These are phyloP conservation scores for Alectura lathami DNA, from an alignment of 2,113 vertebrate genomes.

Conservation along the genomic window DNA sequence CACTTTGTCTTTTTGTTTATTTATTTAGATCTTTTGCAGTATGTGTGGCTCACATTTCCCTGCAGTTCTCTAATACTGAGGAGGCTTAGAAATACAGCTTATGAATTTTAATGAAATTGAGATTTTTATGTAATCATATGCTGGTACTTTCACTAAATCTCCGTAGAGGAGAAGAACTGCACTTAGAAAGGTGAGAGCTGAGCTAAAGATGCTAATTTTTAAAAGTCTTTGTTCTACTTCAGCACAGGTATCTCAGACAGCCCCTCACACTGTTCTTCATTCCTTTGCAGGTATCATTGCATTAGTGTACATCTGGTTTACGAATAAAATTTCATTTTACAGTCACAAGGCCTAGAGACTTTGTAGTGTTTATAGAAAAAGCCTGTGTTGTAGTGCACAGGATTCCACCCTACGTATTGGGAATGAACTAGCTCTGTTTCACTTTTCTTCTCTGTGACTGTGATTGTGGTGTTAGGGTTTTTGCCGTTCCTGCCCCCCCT, in stretches of 20 bases:
- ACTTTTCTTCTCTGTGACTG: not conserved
- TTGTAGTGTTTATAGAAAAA: not conserved
- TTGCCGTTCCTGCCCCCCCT: not conserved
- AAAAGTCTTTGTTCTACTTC: not conserved
- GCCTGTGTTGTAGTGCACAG: not conserved
- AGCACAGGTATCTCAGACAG: not conserved
- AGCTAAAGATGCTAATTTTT: not conserved
- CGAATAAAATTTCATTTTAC: not conserved
- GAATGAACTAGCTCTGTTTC: not conserved
- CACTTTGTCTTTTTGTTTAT: not conserved
- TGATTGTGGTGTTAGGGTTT: not conserved
- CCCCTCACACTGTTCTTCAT: not conserved
- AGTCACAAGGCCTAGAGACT: not conserved
- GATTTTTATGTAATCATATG: slow-evolving; percentile 24
- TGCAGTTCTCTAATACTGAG: not conserved
- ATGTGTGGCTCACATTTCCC: not conserved
- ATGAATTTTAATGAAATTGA: slow-evolving; percentile 46
- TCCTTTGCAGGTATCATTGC: not conserved
- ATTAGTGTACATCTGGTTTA: not conserved
- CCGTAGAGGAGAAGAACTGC: not conserved
- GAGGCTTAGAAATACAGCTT: not conserved
- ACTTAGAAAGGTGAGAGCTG: not conserved
- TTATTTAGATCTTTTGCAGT: not conserved
- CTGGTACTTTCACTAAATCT: not conserved
- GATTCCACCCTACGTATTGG: not conserved